These are phyloP conservation scores for Anorthoa munda DNA, from an alignment of 2,888 invertebrate species.

Conservation along the genomic window DNA sequence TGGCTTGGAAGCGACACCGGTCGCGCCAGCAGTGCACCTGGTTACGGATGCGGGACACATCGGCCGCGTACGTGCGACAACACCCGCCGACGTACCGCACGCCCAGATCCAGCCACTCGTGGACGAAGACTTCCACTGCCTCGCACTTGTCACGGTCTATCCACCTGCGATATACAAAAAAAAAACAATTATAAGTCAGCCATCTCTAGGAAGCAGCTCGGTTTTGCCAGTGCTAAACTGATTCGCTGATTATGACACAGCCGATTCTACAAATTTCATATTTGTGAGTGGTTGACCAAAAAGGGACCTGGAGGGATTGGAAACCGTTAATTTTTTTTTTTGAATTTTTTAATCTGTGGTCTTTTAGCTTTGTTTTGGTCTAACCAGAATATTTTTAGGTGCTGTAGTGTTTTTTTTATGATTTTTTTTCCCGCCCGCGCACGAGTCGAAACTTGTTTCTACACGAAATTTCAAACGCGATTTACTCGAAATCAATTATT, in stretches of 20 bases:
- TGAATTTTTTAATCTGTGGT: too few relatives aligned
- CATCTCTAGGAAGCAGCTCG: background rate
- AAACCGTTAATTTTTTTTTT: too few relatives aligned
- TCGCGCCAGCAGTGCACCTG: slow-evolving; percentile 90
- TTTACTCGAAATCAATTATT: too few relatives aligned
- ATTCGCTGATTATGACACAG: background rate
- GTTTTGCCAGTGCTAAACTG: background rate
- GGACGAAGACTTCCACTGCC: slow-evolving; percentile 93
- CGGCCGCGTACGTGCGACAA: slow-evolving; percentile 96
- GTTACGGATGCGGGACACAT: slow-evolving; percentile 94
- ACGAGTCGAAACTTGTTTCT: too few relatives aligned
- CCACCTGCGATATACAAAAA: slow-evolving; percentile 89
- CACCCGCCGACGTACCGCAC: slow-evolving; percentile 97
- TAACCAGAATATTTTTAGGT: too few relatives aligned
- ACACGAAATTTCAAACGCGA: too few relatives aligned
- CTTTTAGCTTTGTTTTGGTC: too few relatives aligned
- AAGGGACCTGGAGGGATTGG: too few relatives aligned
- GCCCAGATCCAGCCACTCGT: slow-evolving; percentile 95
- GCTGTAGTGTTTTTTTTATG: too few relatives aligned
- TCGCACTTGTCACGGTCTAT: slow-evolving; percentile 93
- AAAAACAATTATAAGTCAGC: background rate
- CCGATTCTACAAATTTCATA: background rate
- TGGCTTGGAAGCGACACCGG: slow-evolving; percentile 82
- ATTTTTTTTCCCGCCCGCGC: too few relatives aligned
- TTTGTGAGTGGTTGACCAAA: too few relatives aligned